Evolutionary conservation across 2,113 vertebrate genomes (phyloP).

Genomic region (Sinocyclocheilus maitianheensis): DNA sequence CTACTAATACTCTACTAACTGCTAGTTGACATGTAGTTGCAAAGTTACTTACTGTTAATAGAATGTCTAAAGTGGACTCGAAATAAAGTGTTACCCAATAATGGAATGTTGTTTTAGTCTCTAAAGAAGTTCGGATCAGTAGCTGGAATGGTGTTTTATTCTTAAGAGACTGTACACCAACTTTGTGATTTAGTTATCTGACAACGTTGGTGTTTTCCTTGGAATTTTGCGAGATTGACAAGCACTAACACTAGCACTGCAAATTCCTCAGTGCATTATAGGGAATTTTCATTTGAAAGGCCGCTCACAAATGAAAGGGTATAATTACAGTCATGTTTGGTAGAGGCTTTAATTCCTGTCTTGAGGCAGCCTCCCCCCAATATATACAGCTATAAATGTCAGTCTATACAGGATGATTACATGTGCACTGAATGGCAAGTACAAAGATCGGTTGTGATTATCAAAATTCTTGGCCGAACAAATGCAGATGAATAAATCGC

Average conservation of each 20-base stretch:
- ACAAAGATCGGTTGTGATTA: background rate
- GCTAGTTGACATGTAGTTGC: no score
- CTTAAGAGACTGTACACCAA: constrained; percentile 3
- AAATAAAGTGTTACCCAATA: background rate
- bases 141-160: background rate
- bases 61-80: no score
- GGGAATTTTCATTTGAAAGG: constrained; percentile 36
- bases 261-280: constrained; percentile 36
- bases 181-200: constrained; percentile 31
- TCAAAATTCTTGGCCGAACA: background rate
- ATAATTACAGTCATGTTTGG: constrained; percentile 36
- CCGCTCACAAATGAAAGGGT: constrained; percentile 27
- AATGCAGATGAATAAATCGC: background rate
- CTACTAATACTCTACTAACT: no score
- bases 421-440: background rate
- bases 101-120: background rate
- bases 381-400: constrained; percentile 23
- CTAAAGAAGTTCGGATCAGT: background rate
- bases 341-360: constrained; percentile 30
- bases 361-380: constrained; percentile 7
- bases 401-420: constrained; percentile 18
- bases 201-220: constrained; percentile 39
- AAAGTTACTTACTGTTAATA: no score
- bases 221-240: constrained; percentile 32
- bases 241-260: constrained; percentile 10